Evolutionary conservation across 2,888 invertebrate species (phyloP), one percentile per base, ranked within the genome.

Genomic region (Pammene aurita): DNA sequence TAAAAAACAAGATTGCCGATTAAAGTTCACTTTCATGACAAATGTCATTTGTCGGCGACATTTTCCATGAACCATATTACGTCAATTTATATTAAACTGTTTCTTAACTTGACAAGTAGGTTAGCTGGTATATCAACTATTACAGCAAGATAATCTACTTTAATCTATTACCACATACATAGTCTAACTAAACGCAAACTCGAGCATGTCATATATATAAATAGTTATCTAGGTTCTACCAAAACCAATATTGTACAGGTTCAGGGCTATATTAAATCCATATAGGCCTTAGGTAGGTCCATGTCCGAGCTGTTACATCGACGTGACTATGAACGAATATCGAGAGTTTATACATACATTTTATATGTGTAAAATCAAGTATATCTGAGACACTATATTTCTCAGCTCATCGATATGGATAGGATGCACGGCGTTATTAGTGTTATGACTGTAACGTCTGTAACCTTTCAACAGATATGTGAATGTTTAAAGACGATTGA

Each of bases 61-160:
- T 64, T 26, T 65, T 48, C 54, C 57, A 56, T 35, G 34, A 48
- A 65, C 38, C 11, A 16, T 9, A 61, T 56, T 62, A 60, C 26
- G 38, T 55, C 48, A 54, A 34, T 54, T 65, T 55, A 55, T 55
- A 60, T 60, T 65, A 65, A 69, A 65, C 18, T 60, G 48, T 64
- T 60, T 60, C 69, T 34, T 11, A 63, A 67, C 67, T 54, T 14
- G 41, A 48, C 48, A 60, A 48, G 65, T 65, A 38, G 69, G 54
- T 65, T 69, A 69, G 18, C 69, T 41, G 46, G 64, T 65, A 60
- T 60, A 58, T 58, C 68, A 69, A 64, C 58, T 58, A 54, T 46
- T 56, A 34, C 38, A 44, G 26, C 55, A 44, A 58, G 64, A 69
- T 69, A 65, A 64, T 69, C 58, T 54, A 69, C 64, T 69, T 68